Conservation (phyloP, 2,113 vertebrate genomes). For the Corydoras maculifer region DNA sequence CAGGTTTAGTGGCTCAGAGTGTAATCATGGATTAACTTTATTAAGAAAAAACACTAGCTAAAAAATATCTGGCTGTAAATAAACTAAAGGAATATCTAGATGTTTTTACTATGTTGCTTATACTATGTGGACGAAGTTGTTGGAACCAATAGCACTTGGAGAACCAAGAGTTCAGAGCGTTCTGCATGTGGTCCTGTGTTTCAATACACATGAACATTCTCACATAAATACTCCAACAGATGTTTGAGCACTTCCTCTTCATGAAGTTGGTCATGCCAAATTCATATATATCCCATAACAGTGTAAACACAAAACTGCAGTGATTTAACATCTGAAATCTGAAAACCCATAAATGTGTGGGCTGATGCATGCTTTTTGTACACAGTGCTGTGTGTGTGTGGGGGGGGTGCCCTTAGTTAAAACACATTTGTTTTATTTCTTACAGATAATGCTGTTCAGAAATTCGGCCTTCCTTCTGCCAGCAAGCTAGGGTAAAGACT, state of each 20-base stretch:
- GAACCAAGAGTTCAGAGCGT: no score
- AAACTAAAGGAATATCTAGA: no score
- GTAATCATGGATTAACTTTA: no score
- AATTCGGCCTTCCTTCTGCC: slow-evolving; percentile 60
- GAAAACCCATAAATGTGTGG: not conserved
- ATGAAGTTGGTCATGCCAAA: slow-evolving; percentile 10
- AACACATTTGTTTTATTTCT: slow-evolving; percentile 32
- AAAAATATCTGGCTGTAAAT: no score
- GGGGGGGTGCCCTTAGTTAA: not conserved
- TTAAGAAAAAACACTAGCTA: no score
- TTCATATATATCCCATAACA: slow-evolving; percentile 19
- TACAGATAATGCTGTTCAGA: slow-evolving; percentile 69
- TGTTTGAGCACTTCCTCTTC: not conserved
- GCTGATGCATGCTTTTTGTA: not conserved
- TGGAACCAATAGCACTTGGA: no score
- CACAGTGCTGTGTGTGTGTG: not conserved
- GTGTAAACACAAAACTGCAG: slow-evolving; percentile 27
- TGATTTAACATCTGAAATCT: slow-evolving; percentile 28
- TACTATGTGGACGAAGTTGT: no score
- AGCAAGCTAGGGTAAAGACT: slow-evolving; percentile 73
- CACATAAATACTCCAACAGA: slow-evolving; percentile 14
- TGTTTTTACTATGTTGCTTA: no score
- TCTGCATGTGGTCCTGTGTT: no score
- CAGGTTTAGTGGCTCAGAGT: no score
- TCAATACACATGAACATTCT: slow-evolving; percentile 8